phyloP scores from a whole-genome alignment of 2,888 invertebrate genomes.

The Drosophila birchii region DNA sequence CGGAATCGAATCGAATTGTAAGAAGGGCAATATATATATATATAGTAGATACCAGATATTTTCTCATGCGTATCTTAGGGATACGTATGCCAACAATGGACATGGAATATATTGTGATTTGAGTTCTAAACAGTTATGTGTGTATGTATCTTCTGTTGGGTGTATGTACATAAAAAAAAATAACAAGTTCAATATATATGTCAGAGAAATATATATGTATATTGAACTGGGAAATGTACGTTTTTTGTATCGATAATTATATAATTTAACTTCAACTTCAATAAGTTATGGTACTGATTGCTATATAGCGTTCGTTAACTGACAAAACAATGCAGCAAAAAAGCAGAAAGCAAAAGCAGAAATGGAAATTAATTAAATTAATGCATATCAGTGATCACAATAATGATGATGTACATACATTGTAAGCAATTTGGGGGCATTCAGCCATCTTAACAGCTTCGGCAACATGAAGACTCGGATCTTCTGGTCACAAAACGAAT shows the following conservation, averaged over 20 bases:
- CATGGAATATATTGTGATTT: conserved; percentile 31
- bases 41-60: conserved; percentile 12
- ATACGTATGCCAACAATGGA: conserved; percentile 19
- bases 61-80: conserved; percentile 25
- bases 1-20: conserved; percentile 14
- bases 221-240: conserved; percentile 6
- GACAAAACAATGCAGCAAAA: conserved; percentile 9
- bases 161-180: conserved; percentile 5
- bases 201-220: conserved; percentile 1
- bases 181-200: conserved; percentile 2
- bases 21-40: background rate
- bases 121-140: conserved; percentile 14
- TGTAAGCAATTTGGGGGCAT: conserved; percentile 18
- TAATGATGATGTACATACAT: conserved; percentile 44
- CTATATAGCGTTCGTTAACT: conserved; percentile 21
- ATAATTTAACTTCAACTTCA: conserved; percentile 24
- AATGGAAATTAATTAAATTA: conserved; percentile 65
- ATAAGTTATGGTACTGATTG: conserved; percentile 35
- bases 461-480: background rate
- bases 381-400: conserved; percentile 74
- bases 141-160: conserved; percentile 14
- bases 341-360: conserved; percentile 1
- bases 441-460: background rate
- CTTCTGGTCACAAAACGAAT: conserved; percentile 3
- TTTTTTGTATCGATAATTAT: conserved; percentile 17